These are phyloP conservation scores for Beris morrisii DNA, from an alignment of 2,888 invertebrate species.

Conservation along the genomic window DNA sequence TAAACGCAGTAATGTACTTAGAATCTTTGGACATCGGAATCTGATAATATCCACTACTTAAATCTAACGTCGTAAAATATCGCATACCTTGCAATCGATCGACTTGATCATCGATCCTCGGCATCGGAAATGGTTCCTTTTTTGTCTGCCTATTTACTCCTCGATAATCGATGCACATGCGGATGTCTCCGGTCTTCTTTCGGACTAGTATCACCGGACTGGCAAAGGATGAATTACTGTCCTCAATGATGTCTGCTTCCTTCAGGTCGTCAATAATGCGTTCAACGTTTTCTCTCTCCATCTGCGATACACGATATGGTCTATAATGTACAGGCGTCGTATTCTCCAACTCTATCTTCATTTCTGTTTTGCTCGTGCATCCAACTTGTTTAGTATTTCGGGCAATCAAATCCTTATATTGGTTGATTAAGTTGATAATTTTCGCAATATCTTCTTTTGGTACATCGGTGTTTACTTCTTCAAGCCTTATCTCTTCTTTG, in stretches of 20 bases:
- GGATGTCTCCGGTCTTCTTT: conserved; percentile 4
- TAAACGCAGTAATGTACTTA: conserved; percentile 42
- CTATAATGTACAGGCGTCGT: neutral
- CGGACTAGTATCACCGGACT: neutral
- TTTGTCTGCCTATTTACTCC: neutral
- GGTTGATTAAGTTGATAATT: neutral
- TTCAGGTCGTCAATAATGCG: neutral
- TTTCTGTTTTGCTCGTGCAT: neutral
- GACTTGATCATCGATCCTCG: conserved; percentile 8
- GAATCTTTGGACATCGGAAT: conserved; percentile 41
- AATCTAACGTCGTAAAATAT: conserved; percentile 40
- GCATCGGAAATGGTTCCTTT: conserved; percentile 4
- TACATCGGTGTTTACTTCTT: neutral
- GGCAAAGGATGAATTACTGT: neutral
- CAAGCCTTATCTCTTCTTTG: neutral
- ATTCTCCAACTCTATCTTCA: neutral
- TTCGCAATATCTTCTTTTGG: neutral
- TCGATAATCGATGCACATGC: neutral
- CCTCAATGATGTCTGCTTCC: neutral
- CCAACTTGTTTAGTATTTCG: neutral
- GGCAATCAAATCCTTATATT: neutral
- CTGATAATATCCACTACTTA: conserved; percentile 41
- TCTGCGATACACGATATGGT: neutral
- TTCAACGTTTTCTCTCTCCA: neutral
- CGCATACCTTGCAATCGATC: conserved; percentile 33